phyloP scores from a whole-genome alignment of 2,113 vertebrate species.

The Leucopsar rothschildi region DNA sequence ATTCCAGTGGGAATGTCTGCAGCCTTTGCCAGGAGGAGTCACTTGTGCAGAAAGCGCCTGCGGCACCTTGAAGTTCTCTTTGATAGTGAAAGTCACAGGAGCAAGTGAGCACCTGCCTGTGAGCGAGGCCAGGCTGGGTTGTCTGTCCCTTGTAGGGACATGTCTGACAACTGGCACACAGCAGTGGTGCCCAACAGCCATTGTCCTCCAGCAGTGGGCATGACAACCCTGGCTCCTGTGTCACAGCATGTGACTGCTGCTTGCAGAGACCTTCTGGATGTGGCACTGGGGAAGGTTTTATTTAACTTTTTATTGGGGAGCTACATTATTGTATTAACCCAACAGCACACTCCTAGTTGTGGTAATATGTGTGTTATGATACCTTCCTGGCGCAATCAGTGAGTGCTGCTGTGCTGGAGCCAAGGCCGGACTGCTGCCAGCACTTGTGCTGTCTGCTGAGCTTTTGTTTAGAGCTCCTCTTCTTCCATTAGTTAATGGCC shows the following conservation, averaged over 20 bases:
- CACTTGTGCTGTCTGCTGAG: background rate
- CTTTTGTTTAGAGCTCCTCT: constrained; percentile 5
- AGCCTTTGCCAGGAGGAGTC: constrained; percentile 34
- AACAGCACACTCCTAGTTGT: background rate
- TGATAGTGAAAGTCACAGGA: constrained; percentile 28
- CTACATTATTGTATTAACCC: background rate
- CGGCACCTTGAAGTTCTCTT: background rate
- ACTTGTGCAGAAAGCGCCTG: background rate
- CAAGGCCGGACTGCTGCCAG: background rate
- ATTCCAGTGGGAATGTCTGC: constrained; percentile 1
- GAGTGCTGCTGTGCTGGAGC: background rate
- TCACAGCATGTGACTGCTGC: background rate
- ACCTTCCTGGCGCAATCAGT: background rate
- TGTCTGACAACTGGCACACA: background rate
- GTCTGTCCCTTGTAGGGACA: constrained; percentile 20
- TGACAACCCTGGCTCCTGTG: background rate
- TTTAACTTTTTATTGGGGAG: background rate
- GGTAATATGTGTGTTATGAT: background rate
- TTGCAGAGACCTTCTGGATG: background rate
- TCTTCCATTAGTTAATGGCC: constrained; percentile 6
- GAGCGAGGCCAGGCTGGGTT: background rate
- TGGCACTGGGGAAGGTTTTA: background rate
- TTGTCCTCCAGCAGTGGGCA: background rate
- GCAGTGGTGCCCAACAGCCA: background rate
- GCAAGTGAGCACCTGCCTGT: constrained; percentile 48